These are phyloP conservation scores for Dinocampus coccinellae DNA, from an alignment of 2,888 invertebrate genomes.

Conservation along the genomic window DNA sequence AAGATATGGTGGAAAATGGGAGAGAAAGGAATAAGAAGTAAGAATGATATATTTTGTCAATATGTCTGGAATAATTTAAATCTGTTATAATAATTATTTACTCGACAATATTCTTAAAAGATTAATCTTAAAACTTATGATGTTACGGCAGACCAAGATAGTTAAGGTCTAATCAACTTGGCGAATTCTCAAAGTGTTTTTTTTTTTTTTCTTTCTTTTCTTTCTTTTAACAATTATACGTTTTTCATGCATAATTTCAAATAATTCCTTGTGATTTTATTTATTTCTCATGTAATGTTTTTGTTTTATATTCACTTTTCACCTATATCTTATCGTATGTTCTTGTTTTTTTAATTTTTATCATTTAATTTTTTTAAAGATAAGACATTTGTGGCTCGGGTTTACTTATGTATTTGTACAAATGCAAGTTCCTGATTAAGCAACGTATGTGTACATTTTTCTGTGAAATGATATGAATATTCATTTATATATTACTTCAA, in stretches of 20 bases:
- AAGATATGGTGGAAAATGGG: constrained; percentile 8
- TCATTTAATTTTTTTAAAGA: constrained; percentile 6
- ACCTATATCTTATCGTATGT: constrained; percentile 1
- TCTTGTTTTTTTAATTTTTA: neutral
- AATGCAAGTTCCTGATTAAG: constrained; percentile 73
- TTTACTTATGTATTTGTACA: constrained; percentile 65
- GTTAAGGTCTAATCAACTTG: constrained; percentile 54
- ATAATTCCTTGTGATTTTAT: neutral
- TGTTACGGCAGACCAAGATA: constrained; percentile 54
- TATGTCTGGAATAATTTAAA: constrained; percentile 54
- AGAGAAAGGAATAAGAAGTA: constrained; percentile 43
- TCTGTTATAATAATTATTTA: constrained; percentile 55
- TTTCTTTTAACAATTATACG: constrained; percentile 29
- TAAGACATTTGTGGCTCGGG: constrained; percentile 30
- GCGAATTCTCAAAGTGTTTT: constrained; percentile 51
- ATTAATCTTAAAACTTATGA: constrained; percentile 53
- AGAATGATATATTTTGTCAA: constrained; percentile 53
- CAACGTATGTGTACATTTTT: constrained; percentile 96
- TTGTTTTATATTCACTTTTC: constrained; percentile 23
- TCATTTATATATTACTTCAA: constrained; percentile 1
- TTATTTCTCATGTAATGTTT: constrained; percentile 22
- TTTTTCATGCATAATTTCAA: constrained; percentile 10
- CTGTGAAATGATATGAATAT: constrained; percentile 67
- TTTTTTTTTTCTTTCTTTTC: neutral
- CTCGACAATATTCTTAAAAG: constrained; percentile 38